Percentiles rank a stretch among this genome's conserved stretches.
Evolutionary conservation across 2,797 vertebrate genomes (phyloP).

Genomic region (Acipenser oxyrinchus): DNA sequence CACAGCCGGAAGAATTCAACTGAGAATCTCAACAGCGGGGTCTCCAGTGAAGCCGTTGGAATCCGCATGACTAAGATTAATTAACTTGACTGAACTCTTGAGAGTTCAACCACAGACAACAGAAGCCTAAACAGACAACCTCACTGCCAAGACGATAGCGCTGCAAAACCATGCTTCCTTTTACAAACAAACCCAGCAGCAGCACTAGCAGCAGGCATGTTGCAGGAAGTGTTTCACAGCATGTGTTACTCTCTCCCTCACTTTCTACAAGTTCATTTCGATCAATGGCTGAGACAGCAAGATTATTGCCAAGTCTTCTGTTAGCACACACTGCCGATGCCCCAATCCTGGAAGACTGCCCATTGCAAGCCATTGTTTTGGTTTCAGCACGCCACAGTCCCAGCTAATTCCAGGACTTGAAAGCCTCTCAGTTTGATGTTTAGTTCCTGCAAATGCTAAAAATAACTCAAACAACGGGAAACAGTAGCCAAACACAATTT

Average conservation of each 20-base stretch:
- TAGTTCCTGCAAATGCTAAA: not conserved
- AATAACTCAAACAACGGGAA: not conserved
- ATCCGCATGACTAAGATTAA: not conserved
- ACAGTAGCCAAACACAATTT: too few relatives aligned
- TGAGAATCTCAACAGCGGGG: too few relatives aligned
- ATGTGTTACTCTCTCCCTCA: not conserved
- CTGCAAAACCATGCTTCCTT: not conserved
- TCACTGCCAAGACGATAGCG: not conserved
- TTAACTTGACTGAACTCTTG: not conserved
- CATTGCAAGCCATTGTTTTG: constrained; percentile 7
- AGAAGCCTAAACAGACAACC: not conserved
- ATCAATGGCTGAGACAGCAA: not conserved
- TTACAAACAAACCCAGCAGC: not conserved
- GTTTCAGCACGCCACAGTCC: not conserved
- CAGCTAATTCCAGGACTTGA: not conserved
- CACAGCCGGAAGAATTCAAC: too few relatives aligned
- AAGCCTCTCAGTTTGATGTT: not conserved
- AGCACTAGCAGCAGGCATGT: not conserved
- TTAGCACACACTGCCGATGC: not conserved
- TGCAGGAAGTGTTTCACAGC: not conserved
- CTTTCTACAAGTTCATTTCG: not conserved
- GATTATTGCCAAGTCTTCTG: not conserved
- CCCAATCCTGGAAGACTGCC: constrained; percentile 3
- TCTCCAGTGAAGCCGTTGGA: too few relatives aligned
- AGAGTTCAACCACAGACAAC: not conserved